Conservation (phyloP, 2,888 invertebrate species). For the Cactoblastis cactorum region DNA sequence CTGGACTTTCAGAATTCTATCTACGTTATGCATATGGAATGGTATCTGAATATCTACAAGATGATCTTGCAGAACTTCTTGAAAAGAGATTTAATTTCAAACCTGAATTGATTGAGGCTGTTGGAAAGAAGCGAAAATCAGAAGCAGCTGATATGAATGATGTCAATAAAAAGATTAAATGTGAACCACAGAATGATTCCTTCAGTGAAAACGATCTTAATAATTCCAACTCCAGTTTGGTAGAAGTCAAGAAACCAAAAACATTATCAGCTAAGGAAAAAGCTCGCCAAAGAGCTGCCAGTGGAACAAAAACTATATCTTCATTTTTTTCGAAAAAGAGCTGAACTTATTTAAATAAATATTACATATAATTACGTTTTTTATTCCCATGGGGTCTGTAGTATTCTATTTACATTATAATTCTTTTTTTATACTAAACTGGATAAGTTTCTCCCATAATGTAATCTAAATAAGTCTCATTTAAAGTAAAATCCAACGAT, state of each 20-base stretch:
- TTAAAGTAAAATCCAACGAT: no score
- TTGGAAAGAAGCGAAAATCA: constrained; percentile 78
- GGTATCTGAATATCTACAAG: constrained; percentile 87
- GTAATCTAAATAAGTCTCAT: no score
- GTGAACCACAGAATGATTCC: constrained; percentile 48
- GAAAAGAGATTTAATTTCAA: constrained; percentile 82
- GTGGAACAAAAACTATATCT: constrained; percentile 88
- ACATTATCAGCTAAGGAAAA: constrained; percentile 85
- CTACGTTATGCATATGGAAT: constrained; percentile 88
- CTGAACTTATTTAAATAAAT: no score
- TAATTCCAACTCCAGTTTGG: constrained; percentile 43
- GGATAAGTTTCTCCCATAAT: no score
- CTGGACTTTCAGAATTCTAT: constrained; percentile 77
- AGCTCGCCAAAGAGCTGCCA: constrained; percentile 86
- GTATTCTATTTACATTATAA: no score
- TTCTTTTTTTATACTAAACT: no score
- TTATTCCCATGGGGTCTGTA: no score
- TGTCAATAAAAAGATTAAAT: constrained; percentile 61
- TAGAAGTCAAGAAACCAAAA: constrained; percentile 72
- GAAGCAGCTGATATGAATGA: constrained; percentile 48
- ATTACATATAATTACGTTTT: no score
- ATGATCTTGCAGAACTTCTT: constrained; percentile 82
- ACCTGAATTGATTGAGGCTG: constrained; percentile 73
- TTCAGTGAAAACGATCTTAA: constrained; percentile 47
- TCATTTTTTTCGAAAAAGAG: constrained; percentile 86